Evolutionary conservation across 2,113 vertebrate genomes (phyloP).

Genomic region (Acanthochromis polyacanthus): DNA sequence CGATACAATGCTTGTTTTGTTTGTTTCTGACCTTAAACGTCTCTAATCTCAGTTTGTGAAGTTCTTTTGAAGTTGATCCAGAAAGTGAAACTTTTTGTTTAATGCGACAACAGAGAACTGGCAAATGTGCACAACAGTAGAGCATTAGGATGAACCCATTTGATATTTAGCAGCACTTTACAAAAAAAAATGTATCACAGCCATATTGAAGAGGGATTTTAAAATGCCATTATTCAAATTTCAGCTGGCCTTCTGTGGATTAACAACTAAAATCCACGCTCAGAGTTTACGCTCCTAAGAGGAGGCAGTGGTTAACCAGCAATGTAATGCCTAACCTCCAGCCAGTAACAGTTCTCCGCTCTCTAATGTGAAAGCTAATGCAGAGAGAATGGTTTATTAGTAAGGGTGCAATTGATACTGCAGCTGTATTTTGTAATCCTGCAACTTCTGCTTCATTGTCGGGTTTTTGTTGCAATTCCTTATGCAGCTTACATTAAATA

Average conservation of each 20-base stretch:
- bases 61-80: neutral
- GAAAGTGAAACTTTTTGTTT: neutral
- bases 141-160: neutral
- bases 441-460: neutral
- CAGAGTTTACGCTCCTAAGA: neutral
- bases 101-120: no score
- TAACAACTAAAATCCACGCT: conserved; percentile 30
- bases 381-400: conserved; percentile 5
- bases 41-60: neutral
- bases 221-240: conserved; percentile 52
- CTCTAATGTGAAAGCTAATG: neutral
- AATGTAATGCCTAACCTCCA: neutral
- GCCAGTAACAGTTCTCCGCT: neutral
- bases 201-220: conserved; percentile 17
- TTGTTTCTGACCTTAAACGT: neutral
- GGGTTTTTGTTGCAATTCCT: no score
- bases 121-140: no score
- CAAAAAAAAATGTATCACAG: no score
- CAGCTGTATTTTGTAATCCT: neutral
- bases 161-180: conserved; percentile 16
- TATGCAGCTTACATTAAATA: no score
- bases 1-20: neutral
- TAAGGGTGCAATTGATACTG: neutral
- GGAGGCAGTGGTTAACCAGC: conserved; percentile 10
- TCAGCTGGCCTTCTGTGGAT: conserved; percentile 15